These are phyloP conservation scores for Orthonychiurus folsomi DNA, from an alignment of 2,888 invertebrate species.

Conservation along the genomic window DNA sequence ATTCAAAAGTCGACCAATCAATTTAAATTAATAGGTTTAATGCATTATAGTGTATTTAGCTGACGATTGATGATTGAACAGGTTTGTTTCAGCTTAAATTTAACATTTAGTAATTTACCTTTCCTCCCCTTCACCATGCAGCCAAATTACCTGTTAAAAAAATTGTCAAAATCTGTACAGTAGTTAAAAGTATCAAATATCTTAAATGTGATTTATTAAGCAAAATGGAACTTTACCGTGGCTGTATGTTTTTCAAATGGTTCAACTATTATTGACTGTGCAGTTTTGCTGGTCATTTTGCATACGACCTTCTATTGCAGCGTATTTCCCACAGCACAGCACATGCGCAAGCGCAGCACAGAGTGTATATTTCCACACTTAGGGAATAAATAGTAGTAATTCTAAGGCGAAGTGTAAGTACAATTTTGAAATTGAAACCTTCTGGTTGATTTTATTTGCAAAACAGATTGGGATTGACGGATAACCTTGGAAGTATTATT, in stretches of 20 bases:
- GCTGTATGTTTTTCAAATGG: conserved; percentile 7
- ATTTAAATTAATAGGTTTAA: not conserved
- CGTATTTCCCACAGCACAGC: no score
- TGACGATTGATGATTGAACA: not conserved
- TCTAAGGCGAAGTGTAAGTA: no score
- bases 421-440: no score
- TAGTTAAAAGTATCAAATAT: not conserved
- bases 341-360: no score
- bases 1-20: conserved; percentile 4
- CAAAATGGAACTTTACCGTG: conserved; percentile 3
- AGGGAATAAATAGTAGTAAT: no score
- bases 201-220: not conserved
- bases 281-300: not conserved
- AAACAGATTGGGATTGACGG: no score
- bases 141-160: conserved; percentile 4
- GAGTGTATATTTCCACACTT: no score
- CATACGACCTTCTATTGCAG: no score
- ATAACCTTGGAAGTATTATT: no score
- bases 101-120: not conserved
- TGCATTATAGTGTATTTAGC: no score
- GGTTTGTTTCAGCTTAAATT: not conserved
- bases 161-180: no score
- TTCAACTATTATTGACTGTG: not conserved
- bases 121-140: conserved; percentile 6
- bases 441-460: no score